Percentiles rank a stretch among this genome's conserved stretches.
Evolutionary conservation across 2,113 vertebrate species (phyloP).

Genomic region (Crotalus horridus): DNA sequence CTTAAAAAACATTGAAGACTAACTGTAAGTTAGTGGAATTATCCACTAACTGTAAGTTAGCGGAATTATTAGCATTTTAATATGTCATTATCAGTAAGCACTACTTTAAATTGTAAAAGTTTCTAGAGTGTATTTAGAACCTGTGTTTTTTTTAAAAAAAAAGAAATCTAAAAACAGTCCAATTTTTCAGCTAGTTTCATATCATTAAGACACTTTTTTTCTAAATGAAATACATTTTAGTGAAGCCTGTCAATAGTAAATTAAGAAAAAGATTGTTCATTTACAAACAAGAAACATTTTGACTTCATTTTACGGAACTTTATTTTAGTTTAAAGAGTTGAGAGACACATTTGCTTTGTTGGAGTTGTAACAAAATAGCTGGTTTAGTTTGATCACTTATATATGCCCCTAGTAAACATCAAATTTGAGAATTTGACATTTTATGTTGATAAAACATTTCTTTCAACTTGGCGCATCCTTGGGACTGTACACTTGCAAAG

Average conservation of each 20-base stretch:
- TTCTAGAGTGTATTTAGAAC: background rate
- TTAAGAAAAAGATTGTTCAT: background rate
- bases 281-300: background rate
- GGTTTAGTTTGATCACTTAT: background rate
- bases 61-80: background rate
- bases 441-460: background rate
- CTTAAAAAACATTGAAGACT: background rate
- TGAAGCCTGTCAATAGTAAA: background rate
- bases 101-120: background rate
- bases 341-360: background rate
- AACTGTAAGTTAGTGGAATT: background rate
- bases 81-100: background rate
- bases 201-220: constrained; percentile 11
- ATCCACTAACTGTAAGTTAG: background rate
- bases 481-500: background rate
- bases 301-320: background rate
- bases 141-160: background rate
- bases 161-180: background rate
- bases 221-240: constrained; percentile 8
- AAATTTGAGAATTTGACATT: background rate
- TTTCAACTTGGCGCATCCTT: background rate
- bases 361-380: background rate
- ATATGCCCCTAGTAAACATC: background rate
- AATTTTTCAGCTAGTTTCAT: background rate
- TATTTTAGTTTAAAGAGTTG: background rate